Conservation (phyloP, 2,113 vertebrate species). For the Myocastor coypus region DNA sequence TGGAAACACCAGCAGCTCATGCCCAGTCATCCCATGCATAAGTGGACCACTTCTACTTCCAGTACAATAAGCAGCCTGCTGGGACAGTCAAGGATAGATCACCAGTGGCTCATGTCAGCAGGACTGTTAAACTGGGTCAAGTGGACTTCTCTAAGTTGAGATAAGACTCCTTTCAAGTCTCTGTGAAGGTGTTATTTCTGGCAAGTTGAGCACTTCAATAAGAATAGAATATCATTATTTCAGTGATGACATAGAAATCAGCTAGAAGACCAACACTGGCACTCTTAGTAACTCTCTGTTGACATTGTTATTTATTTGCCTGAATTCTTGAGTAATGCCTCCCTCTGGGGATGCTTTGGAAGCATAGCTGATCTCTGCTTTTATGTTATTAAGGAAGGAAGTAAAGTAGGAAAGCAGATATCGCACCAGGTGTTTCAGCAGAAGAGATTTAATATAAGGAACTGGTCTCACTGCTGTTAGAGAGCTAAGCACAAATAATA, state of each 20-base stretch:
- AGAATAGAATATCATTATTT: slow-evolving; percentile 4
- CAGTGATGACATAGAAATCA: not conserved
- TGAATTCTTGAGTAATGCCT: not conserved
- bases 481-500: not conserved
- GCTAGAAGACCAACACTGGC: not conserved
- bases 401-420: not conserved
- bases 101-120: not conserved
- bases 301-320: not conserved
- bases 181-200: not conserved
- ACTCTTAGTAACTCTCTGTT: not conserved
- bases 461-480: not conserved
- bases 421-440: not conserved
- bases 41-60: not conserved
- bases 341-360: not conserved
- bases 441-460: not conserved
- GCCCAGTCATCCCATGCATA: not conserved
- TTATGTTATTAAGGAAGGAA: not conserved
- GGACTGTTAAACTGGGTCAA: not conserved
- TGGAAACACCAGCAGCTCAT: not conserved
- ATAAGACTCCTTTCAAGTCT: not conserved
- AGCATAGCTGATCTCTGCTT: not conserved
- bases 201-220: not conserved
- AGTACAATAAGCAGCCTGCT: not conserved
- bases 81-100: not conserved
- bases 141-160: not conserved